Evolutionary conservation across 2,113 vertebrate genomes (phyloP).

Genomic region (Peromyscus californicus): DNA sequence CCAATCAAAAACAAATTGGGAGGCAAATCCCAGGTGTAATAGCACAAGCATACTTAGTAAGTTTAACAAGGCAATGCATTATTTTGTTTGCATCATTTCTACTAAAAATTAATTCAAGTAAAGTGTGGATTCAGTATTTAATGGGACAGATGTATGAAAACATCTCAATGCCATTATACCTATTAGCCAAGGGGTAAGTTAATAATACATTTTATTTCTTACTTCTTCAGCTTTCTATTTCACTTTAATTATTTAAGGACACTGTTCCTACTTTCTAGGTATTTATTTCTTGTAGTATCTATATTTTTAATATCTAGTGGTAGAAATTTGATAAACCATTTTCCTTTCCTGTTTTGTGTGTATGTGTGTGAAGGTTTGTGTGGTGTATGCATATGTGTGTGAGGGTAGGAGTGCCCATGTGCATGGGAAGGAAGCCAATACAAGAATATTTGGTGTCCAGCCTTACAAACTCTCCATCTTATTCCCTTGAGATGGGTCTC

Average conservation of each 20-base stretch:
- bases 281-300: not conserved
- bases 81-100: not conserved
- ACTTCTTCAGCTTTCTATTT: not conserved
- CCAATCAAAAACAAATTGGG: not conserved
- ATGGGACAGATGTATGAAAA: not conserved
- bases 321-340: not conserved
- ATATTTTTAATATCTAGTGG: not conserved
- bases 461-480: not conserved
- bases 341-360: not conserved
- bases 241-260: not conserved
- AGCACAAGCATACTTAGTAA: not conserved
- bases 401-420: not conserved
- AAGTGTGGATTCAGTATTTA: not conserved
- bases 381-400: not conserved
- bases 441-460: not conserved
- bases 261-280: not conserved
- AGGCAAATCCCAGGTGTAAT: not conserved
- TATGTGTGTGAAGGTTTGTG: too few relatives aligned
- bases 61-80: not conserved
- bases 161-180: not conserved
- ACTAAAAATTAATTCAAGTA: not conserved
- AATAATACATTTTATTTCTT: not conserved
- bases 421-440: not conserved
- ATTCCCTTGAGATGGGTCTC: not conserved
- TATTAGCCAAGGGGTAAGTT: too few relatives aligned